Base-by-base conservation (phyloP, 2,113 vertebrate species). In the Rhizomys pruinosus region DNA sequence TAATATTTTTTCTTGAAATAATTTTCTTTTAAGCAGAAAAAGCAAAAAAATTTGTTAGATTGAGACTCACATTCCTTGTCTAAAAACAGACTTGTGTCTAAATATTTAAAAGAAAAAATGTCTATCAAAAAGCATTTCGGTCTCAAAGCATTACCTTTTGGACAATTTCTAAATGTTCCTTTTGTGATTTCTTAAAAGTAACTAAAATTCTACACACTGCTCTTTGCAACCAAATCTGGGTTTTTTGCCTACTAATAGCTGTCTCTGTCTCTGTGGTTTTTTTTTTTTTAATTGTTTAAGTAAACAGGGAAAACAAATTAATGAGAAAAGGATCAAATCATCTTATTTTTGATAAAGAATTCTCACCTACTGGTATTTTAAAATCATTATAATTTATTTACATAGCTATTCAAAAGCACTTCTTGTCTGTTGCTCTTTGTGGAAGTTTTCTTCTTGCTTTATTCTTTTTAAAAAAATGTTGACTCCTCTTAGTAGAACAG, bases 341-440 rank as follows among this genome's bases (percentile, higher is more conserved):
- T 96, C 96, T 68, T 94, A 95, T 97, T 97, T 97, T 97, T 97
- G 77, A 94, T 96, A 96, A 95, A 94, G 96, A 96, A 91, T 95
- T 97, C 71, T 96, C 95, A 96, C 97, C 98, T 96, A 93, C 95
- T 91, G 96, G 87, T 96, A 88, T 74, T 94, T 98, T 97, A 42
- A 42, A 42, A 97, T 97, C 94, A 93, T 96, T 94, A 86, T 84
- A 97, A 97, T 98, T 97, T 97, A 92, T 98, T 96, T 97, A 94
- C 96, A 97, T 96, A 97, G 47, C 29, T 84, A 71, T 96, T 96
- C 96, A 92, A 94, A 97, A 95, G 91, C 97, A 97, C 92, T 90
- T 97, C 92, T 97, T 96, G 95, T 97, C 95, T 96, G 63, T 96
- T 96, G 96, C 94, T 97, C 90, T 97, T 97, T 98, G 96, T 86